Evolutionary conservation across 2,113 vertebrate genomes (phyloP), one percentile per base, ranked within the genome.

Genomic region (Thunnus thynnus): DNA sequence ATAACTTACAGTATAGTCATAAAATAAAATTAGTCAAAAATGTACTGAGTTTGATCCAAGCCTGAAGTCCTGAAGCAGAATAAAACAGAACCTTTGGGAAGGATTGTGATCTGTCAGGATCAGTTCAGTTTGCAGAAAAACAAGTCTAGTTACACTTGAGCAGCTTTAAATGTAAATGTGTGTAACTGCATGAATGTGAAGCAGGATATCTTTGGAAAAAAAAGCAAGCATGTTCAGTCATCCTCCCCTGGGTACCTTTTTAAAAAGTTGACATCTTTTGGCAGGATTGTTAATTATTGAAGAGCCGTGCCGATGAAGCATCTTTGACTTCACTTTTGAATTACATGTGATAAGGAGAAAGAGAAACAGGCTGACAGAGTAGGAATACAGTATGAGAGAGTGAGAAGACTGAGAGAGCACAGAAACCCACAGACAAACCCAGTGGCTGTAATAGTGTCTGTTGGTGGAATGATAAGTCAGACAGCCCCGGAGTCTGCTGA

Each of bases 391-490:
- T 4, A 22, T 66, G 50, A 76, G 65, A 10, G 36, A 78, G 87
- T 67, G 68, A 70, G 76, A 80, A 61, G 52, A 70, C 60, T 17
- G 52, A 66, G 81, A 25, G 74, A 71, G 76, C 46, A 74, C 58
- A 71, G 86, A 66, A 77, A 87, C 79, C 85, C 85, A 76, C 85
- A 88, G 84, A 89, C 80, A 84, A 80, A 87, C 83, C 91, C 90
- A 82, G 62, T 72, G 73, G 88, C 92, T 86, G 88, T 89, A 90
- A 90, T 86, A 86, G 88, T 89, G 91, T 93, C 89, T 91, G 86
- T 80, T 85, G 71, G 13, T 77, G 60, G 80, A 92, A 84, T 90
- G 87, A 94, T 92, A 93, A 93, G 91, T 93, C 86, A 90, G 89
- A 83, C 80, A 71, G 77, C 89, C 90, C 80, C 60, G 55, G 25